These are phyloP conservation scores for Monochamus saltuarius DNA, from an alignment of 1,140 invertebrate species.

Conservation along the genomic window DNA sequence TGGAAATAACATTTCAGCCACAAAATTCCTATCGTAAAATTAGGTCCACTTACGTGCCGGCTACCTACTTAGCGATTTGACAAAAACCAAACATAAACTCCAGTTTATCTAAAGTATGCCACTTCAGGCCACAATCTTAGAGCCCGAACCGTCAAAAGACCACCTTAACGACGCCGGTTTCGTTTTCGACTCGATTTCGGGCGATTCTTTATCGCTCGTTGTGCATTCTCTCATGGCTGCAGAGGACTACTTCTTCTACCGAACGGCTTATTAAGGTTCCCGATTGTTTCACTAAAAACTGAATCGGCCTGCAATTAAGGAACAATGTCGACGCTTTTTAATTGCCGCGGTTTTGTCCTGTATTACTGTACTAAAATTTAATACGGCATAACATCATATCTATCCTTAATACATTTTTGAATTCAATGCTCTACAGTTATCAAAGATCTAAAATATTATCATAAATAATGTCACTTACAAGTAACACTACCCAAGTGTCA, in stretches of 20 bases:
- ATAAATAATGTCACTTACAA: too few relatives aligned
- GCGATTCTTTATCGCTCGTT: slow-evolving; percentile 25
- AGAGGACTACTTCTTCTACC: not conserved
- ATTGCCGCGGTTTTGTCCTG: not conserved
- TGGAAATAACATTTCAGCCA: slow-evolving; percentile 4
- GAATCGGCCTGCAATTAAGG: too few relatives aligned
- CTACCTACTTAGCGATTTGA: slow-evolving; percentile 33
- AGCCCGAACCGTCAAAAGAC: slow-evolving; percentile 28
- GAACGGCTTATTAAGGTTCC: too few relatives aligned
- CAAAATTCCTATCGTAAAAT: slow-evolving; percentile 1
- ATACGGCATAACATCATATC: too few relatives aligned
- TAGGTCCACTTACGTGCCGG: not conserved
- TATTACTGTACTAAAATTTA: not conserved
- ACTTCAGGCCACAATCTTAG: slow-evolving; percentile 23
- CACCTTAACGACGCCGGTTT: slow-evolving; percentile 30
- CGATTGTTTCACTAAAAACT: too few relatives aligned
- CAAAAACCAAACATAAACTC: slow-evolving; percentile 28
- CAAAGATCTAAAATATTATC: too few relatives aligned
- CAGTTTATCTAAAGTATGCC: slow-evolving; percentile 33
- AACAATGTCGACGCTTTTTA: not conserved
- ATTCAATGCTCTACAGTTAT: too few relatives aligned
- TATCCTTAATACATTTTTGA: too few relatives aligned
- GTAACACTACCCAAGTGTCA: too few relatives aligned
- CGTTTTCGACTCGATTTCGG: not conserved
- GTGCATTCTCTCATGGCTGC: slow-evolving; percentile 9